phyloP scores from a whole-genome alignment of 2,888 invertebrate species.

The Stenotaenia linearis region DNA sequence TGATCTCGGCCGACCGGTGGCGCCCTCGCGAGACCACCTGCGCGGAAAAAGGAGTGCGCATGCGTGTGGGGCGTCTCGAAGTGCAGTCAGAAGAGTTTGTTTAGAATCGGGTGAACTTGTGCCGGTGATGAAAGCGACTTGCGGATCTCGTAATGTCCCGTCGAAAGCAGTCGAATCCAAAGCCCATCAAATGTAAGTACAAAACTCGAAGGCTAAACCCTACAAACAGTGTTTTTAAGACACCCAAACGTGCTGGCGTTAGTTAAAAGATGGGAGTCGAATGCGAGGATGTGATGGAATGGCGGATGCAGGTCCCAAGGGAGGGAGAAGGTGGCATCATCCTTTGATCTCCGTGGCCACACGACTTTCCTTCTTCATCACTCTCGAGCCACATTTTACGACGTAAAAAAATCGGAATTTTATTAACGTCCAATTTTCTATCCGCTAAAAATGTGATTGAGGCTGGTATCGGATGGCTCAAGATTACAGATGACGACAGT shows the following conservation, averaged over 20 bases:
- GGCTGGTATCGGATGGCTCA: slow-evolving; percentile 19
- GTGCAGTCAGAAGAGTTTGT: slow-evolving; percentile 26
- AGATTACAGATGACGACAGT: slow-evolving; percentile 26
- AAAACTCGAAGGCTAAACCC: background rate
- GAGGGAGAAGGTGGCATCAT: slow-evolving; percentile 24
- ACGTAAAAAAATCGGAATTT: background rate
- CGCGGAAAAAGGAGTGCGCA: slow-evolving; percentile 27
- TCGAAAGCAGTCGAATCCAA: slow-evolving; percentile 32
- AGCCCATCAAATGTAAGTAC: slow-evolving; percentile 31
- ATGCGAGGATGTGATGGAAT: slow-evolving; percentile 31
- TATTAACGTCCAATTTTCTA: background rate
- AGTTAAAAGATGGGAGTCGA: background rate
- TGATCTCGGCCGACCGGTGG: background rate
- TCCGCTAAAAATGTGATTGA: background rate
- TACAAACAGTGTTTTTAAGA: background rate
- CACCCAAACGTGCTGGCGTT: background rate
- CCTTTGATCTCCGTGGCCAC: slow-evolving; percentile 19
- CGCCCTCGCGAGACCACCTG: slow-evolving; percentile 31
- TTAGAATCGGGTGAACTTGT: slow-evolving; percentile 31
- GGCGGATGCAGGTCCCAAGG: slow-evolving; percentile 31
- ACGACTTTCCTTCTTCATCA: slow-evolving; percentile 2
- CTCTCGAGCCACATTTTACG: background rate
- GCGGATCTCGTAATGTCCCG: slow-evolving; percentile 29
- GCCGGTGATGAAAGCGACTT: slow-evolving; percentile 29
- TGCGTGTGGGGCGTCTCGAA: slow-evolving; percentile 26